Conservation (phyloP, 2,113 vertebrate genomes). For the Phainopepla nitens region DNA sequence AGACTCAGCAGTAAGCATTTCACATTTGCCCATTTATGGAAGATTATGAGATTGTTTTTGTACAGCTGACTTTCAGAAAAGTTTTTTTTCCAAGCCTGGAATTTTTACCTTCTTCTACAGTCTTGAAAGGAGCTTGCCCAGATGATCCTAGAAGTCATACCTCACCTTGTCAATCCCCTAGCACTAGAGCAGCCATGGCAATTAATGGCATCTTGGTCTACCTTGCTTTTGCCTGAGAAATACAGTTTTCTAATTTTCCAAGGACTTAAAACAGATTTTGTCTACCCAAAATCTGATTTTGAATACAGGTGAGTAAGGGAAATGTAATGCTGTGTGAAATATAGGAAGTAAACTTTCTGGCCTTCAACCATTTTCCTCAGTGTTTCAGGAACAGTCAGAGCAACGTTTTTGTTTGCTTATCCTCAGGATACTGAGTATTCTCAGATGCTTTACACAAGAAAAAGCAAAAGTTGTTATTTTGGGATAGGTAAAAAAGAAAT, state of each 20-base stretch:
- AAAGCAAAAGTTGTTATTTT: not conserved
- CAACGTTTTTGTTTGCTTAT: not conserved
- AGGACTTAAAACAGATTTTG: not conserved
- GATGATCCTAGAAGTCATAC: not conserved
- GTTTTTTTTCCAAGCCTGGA: not conserved
- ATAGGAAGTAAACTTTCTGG: not conserved
- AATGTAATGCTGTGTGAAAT: not conserved
- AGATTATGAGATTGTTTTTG: not conserved
- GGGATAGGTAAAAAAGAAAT: not conserved
- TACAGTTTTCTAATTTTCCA: not conserved
- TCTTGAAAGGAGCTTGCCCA: not conserved
- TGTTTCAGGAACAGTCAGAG: not conserved
- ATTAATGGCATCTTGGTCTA: not conserved
- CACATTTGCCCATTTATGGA: not conserved
- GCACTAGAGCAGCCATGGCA: not conserved
- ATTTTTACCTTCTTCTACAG: not conserved
- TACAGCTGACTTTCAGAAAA: not conserved
- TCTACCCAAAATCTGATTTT: not conserved
- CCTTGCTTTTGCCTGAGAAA: not conserved
- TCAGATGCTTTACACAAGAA: not conserved
- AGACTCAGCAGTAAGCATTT: not conserved
- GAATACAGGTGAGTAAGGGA: not conserved
- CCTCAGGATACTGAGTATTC: not conserved
- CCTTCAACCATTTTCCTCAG: not conserved
- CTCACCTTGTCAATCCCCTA: slow-evolving; percentile 10